Base-by-base conservation (phyloP, 1,140 invertebrate genomes). In the Drosophila equinoxialis region DNA sequence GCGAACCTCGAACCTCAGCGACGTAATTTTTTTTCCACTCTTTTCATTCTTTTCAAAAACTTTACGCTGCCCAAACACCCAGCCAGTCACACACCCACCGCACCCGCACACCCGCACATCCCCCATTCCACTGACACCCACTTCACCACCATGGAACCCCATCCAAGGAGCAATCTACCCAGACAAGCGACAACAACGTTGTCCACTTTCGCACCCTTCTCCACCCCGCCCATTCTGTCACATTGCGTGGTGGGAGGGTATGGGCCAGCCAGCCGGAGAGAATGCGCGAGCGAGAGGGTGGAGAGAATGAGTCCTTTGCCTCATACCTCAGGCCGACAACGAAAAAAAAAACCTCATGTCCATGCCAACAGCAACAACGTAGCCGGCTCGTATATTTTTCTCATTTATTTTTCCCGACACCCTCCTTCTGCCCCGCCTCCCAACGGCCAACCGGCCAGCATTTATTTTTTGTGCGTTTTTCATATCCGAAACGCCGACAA, bases 401-500 rank as follows among this genome's bases (percentile, higher is more conserved):
- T 86, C 83, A 86, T 86, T 86, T 86, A 86, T 86, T 86, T 86
- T 86, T 86, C 79, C 79, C 83, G 48, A 66, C 65, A 68, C 71
- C 67, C 68, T 42, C 20, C 37, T 66, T 13, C 35, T 17, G 4
- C 45, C 62, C 57, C 23, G 11, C 8, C 5, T 20, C 26, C 11
- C 2, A 13, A 39, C 4, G 23, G 39, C 45, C 37, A 55, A 61
- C 39, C 41, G 73, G 77, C 67, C 73, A 71, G 74, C 79, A 74
- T 80, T 90, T 87, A 80, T 89, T 90, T 51, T 90, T 87, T 81
- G 78, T 84, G 85, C 77, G 71, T 87, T 90, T 90, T 90, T 90
- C 79, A 90, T 91, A 89, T 90, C 89, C 89, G 89, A 90, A 90
- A 90, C 83, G 89, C 81, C 89, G 89, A 90, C 89, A 81, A 81